A percentile compares a stretch with the other conserved stretches of the same genome.
phyloP scores from a whole-genome alignment of 2,797 vertebrate genomes.

The Callimico goeldii region DNA sequence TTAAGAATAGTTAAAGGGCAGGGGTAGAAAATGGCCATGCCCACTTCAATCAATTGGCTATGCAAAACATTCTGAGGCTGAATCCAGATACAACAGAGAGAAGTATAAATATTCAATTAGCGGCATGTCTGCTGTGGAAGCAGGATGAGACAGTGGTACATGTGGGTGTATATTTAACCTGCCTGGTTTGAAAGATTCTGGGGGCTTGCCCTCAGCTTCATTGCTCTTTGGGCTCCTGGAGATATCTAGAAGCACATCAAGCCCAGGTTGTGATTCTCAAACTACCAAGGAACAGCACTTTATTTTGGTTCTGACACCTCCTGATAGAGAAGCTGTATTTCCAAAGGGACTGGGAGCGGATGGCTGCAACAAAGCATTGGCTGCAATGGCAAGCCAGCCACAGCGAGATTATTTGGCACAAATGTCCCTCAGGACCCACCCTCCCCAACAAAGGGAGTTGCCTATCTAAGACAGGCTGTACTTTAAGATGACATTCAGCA shows the following conservation, averaged over 20 bases:
- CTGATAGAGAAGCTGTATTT: neutral
- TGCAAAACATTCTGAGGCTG: neutral
- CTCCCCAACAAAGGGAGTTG: neutral
- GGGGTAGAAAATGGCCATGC: neutral
- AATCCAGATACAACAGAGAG: neutral
- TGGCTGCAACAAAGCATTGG: neutral
- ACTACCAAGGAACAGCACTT: neutral
- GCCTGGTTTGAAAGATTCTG: neutral
- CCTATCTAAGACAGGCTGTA: neutral
- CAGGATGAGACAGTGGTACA: neutral
- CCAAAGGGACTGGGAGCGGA: neutral
- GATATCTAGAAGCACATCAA: neutral
- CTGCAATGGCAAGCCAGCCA: neutral
- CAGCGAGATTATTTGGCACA: neutral
- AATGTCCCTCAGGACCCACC: neutral
- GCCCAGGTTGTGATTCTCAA: neutral
- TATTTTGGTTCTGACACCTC: neutral
- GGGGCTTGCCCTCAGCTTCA: neutral
- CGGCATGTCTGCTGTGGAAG: neutral
- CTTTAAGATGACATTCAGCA: constrained; percentile 5
- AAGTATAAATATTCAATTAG: constrained; percentile 24
- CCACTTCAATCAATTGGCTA: neutral
- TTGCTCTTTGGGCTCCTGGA: neutral
- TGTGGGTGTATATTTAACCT: neutral
- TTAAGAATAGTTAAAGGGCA: neutral